Percentiles rank a stretch among this genome's conserved stretches.
Conservation (phyloP, 2,888 invertebrate species). For the Colostygia pectinataria region DNA sequence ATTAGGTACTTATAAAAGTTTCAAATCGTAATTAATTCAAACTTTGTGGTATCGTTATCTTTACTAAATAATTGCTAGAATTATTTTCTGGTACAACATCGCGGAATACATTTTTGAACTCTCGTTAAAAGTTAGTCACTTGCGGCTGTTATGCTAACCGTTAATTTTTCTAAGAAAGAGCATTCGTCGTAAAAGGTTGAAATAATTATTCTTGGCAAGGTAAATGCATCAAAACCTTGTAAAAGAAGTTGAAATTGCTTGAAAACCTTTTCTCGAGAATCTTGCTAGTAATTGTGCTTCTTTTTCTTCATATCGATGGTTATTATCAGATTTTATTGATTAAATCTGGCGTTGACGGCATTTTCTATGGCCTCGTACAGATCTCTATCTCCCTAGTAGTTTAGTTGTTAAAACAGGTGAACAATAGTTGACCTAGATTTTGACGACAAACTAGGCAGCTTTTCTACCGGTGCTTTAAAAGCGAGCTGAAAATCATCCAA, state of each 20-base stretch:
- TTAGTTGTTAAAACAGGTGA: not conserved
- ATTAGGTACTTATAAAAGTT: slow-evolving; percentile 25
- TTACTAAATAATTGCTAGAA: slow-evolving; percentile 16
- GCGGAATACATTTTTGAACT: slow-evolving; percentile 31
- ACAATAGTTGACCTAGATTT: not conserved
- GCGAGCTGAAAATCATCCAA: slow-evolving; percentile 1
- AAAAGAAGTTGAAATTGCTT: too few species aligned
- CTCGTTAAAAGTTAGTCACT: slow-evolving; percentile 39
- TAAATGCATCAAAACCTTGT: not conserved
- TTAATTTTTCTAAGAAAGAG: slow-evolving; percentile 26
- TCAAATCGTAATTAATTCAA: slow-evolving; percentile 10
- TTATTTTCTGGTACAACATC: slow-evolving; percentile 25
- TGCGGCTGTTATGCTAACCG: slow-evolving; percentile 29
- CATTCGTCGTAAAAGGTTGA: slow-evolving; percentile 14
- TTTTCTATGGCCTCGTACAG: too few species aligned
- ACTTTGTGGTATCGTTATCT: slow-evolving; percentile 4
- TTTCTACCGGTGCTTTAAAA: slow-evolving; percentile 3
- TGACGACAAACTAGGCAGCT: not conserved
- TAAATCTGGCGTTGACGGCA: too few species aligned
- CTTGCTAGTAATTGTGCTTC: too few species aligned
- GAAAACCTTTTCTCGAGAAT: too few species aligned
- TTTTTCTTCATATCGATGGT: too few species aligned
- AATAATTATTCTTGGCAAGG: not conserved
- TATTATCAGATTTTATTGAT: too few species aligned
- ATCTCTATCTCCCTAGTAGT: too few species aligned